Percentiles rank a stretch among this genome's conserved stretches.
These are phyloP conservation scores for Eristalis arbustorum DNA, from an alignment of 2,888 invertebrate species.

Conservation along the genomic window DNA sequence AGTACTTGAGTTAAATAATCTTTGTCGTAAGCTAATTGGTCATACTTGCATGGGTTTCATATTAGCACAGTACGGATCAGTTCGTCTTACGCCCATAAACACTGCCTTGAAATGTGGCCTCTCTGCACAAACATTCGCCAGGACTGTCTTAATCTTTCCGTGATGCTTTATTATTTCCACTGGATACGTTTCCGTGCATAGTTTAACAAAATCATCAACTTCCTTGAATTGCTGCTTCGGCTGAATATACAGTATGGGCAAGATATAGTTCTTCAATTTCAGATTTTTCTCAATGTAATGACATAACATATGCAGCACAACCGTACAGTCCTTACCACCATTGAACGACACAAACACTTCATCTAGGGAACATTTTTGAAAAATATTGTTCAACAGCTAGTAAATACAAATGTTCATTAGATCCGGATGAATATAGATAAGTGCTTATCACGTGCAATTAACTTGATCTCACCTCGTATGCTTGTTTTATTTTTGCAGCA, in stretches of 20 bases:
- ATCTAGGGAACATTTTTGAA: conserved; percentile 84
- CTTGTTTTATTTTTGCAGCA: conserved; percentile 25
- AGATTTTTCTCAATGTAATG: conserved; percentile 75
- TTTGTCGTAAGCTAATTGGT: background rate
- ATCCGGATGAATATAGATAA: conserved; percentile 2
- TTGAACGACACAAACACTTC: conserved; percentile 96
- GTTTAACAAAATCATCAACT: conserved; percentile 90
- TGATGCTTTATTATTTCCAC: conserved; percentile 86
- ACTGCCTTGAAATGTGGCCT: conserved; percentile 87
- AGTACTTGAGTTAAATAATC: background rate
- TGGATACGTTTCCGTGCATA: conserved; percentile 86
- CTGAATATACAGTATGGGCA: conserved; percentile 88
- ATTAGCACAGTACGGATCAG: conserved; percentile 90
- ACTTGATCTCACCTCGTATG: conserved; percentile 37
- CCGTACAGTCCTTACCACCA: conserved; percentile 99
- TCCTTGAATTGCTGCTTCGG: conserved; percentile 91
- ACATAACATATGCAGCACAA: conserved; percentile 86
- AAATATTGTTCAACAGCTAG: conserved; percentile 84
- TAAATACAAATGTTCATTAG: background rate
- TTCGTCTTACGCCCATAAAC: conserved; percentile 94
- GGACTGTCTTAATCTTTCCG: conserved; percentile 87
- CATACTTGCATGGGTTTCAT: conserved; percentile 86
- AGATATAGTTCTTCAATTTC: conserved; percentile 76
- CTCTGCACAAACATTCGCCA: conserved; percentile 83
- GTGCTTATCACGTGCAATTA: background rate